phyloP scores from a whole-genome alignment of 1,140 invertebrate genomes.

The Meloidogyne floridensis region DNA sequence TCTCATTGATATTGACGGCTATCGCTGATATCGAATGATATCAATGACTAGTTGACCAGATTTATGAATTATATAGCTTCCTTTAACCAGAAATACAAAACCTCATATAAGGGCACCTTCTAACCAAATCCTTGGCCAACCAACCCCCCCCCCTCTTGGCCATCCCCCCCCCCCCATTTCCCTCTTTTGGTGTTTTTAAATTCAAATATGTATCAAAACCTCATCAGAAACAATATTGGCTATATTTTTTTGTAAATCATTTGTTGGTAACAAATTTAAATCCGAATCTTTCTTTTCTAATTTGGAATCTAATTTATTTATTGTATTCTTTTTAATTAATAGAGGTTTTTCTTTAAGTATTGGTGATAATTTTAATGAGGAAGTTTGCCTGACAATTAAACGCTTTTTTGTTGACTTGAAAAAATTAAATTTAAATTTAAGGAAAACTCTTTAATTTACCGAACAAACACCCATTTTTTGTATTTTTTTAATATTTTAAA shows the following conservation, averaged over 20 bases:
- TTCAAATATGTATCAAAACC: conserved; percentile 7
- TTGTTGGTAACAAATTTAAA: conserved; percentile 48
- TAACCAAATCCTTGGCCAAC: too few relatives aligned
- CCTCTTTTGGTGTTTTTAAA: background rate
- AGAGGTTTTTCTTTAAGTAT: background rate
- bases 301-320: conserved; percentile 15
- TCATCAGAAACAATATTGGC: conserved; percentile 35
- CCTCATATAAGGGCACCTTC: too few relatives aligned
- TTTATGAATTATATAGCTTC: too few relatives aligned
- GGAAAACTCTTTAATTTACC: background rate
- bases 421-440: conserved; percentile 9
- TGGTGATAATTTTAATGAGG: conserved; percentile 7
- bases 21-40: too few relatives aligned
- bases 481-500: background rate
- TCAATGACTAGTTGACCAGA: too few relatives aligned
- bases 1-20: too few relatives aligned
- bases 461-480: conserved; percentile 41
- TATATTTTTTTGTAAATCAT: conserved; percentile 33
- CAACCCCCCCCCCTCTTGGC: too few relatives aligned
- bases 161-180: too few relatives aligned
- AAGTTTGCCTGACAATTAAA: background rate
- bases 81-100: too few relatives aligned
- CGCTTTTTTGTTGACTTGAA: conserved; percentile 35
- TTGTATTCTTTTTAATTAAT: background rate
- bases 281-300: conserved; percentile 49